Evolutionary conservation across 2,888 invertebrate species (phyloP).

Genomic region (Euzetes globulus): DNA sequence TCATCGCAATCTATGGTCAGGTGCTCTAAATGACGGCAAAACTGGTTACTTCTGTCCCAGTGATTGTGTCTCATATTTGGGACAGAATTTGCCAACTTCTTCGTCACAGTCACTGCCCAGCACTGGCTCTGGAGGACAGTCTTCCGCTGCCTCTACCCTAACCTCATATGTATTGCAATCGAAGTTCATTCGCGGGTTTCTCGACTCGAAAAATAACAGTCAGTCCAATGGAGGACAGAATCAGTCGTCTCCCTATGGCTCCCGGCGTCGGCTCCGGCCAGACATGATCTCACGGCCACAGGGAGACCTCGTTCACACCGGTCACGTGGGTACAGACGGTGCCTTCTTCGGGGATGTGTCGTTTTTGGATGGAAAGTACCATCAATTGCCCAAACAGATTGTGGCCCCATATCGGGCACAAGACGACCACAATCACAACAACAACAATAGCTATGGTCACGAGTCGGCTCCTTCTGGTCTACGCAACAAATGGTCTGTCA

Average conservation of each 20-base stretch:
- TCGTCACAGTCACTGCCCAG: neutral
- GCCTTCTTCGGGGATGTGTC: constrained; percentile 92
- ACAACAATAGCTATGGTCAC: neutral
- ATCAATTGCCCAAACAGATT: constrained; percentile 61
- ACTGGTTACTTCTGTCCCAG: constrained; percentile 87
- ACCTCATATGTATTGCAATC: constrained; percentile 34
- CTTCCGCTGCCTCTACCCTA: constrained; percentile 2
- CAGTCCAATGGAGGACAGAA: neutral
- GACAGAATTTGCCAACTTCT: constrained; percentile 60
- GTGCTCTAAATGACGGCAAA: constrained; percentile 71
- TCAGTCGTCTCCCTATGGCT: constrained; percentile 20
- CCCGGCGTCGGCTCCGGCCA: constrained; percentile 59
- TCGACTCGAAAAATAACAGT: constrained; percentile 32
- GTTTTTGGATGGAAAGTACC: constrained; percentile 62
- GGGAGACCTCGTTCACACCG: constrained; percentile 90
- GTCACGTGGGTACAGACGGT: constrained; percentile 92
- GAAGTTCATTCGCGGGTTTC: constrained; percentile 34
- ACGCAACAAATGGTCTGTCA: neutral
- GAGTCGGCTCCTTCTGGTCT: neutral
- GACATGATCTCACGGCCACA: constrained; percentile 96
- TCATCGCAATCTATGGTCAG: neutral
- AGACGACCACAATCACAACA: neutral
- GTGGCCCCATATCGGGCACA: constrained; percentile 1
- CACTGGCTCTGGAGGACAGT: neutral
- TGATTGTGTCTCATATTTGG: constrained; percentile 77